Conservation (phyloP, 2,888 invertebrate species). For the Stenodema calcarata region DNA sequence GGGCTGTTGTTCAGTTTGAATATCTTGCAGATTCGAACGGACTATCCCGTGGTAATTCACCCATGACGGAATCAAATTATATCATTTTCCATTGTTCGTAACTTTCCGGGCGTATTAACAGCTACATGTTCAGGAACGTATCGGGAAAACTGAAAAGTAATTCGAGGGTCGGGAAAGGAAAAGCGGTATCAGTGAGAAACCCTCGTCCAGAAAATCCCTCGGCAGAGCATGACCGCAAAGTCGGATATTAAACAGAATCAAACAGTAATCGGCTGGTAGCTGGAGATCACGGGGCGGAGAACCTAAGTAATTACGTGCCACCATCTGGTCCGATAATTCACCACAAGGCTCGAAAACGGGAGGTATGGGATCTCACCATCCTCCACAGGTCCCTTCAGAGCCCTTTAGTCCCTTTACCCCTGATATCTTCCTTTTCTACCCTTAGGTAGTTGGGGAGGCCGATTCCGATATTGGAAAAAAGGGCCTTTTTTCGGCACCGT, state of each 20-base stretch:
- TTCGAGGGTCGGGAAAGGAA: not conserved
- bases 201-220: not conserved
- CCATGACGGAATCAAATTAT: too few relatives aligned
- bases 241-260: slow-evolving; percentile 33
- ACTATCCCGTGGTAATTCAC: too few relatives aligned
- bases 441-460: not conserved
- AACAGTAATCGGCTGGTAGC: slow-evolving; percentile 11
- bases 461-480: not conserved
- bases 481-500: not conserved
- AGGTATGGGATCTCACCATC: not conserved
- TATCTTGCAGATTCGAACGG: too few relatives aligned
- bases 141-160: not conserved
- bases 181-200: not conserved
- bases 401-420: not conserved
- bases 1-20: too few relatives aligned
- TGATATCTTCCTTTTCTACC: not conserved
- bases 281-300: not conserved
- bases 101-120: not conserved
- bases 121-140: not conserved
- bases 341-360: not conserved
- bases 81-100: too few relatives aligned
- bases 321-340: slow-evolving; percentile 14
- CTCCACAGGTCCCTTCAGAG: slow-evolving; percentile 1
- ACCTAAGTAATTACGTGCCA: slow-evolving; percentile 2
- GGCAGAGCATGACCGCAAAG: not conserved